Percentiles rank a stretch among this genome's conserved stretches.
Evolutionary conservation across 2,797 vertebrate genomes (phyloP).

Genomic region (Okamejei kenojei): DNA sequence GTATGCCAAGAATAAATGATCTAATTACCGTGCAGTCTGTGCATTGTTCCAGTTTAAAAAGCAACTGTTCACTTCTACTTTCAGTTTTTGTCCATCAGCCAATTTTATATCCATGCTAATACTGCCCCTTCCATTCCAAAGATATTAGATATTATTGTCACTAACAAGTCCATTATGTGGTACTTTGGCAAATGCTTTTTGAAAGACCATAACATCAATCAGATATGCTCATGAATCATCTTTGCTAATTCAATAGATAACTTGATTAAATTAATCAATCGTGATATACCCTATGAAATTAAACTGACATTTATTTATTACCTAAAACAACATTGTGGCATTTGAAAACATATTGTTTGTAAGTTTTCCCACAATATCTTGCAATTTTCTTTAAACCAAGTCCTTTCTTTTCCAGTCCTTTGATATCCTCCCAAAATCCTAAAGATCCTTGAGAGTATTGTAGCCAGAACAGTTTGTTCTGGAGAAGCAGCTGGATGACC

Average conservation of each 20-base stretch:
- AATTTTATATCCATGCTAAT: not conserved
- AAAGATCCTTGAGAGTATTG: not conserved
- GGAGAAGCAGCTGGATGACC: too few relatives aligned
- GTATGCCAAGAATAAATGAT: not conserved
- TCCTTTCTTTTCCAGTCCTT: too few relatives aligned
- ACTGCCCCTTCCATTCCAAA: not conserved
- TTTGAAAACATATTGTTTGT: not conserved
- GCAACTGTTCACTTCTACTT: not conserved
- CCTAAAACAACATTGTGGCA: not conserved
- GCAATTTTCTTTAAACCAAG: not conserved
- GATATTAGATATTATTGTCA: not conserved
- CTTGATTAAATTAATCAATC: not conserved
- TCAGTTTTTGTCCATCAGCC: not conserved
- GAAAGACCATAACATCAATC: not conserved
- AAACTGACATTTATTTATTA: not conserved
- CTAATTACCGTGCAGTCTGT: not conserved
- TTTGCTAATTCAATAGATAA: not conserved
- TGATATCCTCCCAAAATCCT: not conserved
- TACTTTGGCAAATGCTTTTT: not conserved
- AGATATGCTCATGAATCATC: not conserved
- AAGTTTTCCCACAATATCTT: not conserved
- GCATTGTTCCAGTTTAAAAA: not conserved
- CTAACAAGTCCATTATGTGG: not conserved
- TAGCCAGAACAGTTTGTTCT: not conserved
- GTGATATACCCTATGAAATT: not conserved